phyloP scores from a whole-genome alignment of 2,113 vertebrate genomes.

The Bujurquina vittata region DNA sequence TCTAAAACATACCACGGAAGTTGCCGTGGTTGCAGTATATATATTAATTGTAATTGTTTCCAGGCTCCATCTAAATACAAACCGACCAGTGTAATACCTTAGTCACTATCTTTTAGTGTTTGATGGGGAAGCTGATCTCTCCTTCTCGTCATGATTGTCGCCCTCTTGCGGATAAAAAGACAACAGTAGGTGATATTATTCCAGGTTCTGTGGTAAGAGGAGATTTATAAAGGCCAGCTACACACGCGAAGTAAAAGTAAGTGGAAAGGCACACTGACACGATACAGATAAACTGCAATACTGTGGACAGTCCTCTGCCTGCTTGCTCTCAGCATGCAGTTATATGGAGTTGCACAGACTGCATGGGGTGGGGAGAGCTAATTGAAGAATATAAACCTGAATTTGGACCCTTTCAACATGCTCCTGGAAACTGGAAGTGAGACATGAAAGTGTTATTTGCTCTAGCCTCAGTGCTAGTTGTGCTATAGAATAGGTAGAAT shows the following conservation, averaged over 20 bases:
- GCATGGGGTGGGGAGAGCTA: not conserved
- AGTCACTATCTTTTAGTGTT: not conserved
- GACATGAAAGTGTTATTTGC: not conserved
- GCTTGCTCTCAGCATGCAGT: not conserved
- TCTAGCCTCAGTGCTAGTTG: not conserved
- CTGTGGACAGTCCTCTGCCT: not conserved
- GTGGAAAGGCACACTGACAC: not conserved
- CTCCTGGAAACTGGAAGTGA: not conserved
- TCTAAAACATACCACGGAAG: not conserved
- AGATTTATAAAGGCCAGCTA: not conserved
- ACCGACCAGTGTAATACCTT: not conserved
- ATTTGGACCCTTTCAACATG: not conserved
- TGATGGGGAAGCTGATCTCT: not conserved
- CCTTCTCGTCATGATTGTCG: not conserved
- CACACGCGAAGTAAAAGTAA: not conserved
- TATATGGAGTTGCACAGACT: not conserved
- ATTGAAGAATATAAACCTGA: no score
- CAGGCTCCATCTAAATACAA: not conserved
- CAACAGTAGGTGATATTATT: not conserved
- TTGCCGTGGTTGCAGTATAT: not conserved
- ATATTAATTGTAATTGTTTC: not conserved
- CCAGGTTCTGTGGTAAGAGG: not conserved
- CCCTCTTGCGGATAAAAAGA: constrained; percentile 43
- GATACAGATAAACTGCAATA: not conserved
- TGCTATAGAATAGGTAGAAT: not conserved